Percentiles rank a stretch among this genome's conserved stretches.
Evolutionary conservation across 2,888 invertebrate genomes (phyloP).

Genomic region (Chydorus sphaericus): DNA sequence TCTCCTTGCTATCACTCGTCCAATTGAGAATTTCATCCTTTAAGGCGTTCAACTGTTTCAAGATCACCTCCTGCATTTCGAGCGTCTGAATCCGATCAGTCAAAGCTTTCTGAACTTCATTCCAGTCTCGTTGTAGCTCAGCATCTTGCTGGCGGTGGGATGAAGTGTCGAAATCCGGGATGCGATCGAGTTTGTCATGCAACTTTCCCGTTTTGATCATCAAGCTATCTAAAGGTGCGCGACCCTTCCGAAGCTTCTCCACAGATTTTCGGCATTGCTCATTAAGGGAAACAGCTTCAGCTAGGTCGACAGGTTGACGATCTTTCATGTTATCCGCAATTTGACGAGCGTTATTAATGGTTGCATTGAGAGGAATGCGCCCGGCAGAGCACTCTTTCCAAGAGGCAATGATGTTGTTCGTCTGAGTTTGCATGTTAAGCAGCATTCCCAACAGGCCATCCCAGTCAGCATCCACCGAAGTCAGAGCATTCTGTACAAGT

Average conservation of each 20-base stretch:
- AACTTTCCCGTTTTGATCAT: slow-evolving; percentile 58
- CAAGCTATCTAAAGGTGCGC: slow-evolving; percentile 58
- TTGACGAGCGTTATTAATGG: slow-evolving; percentile 52
- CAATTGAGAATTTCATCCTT: slow-evolving; percentile 69
- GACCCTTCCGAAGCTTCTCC: slow-evolving; percentile 58
- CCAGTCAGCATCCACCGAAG: slow-evolving; percentile 64
- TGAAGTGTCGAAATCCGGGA: slow-evolving; percentile 47
- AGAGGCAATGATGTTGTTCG: slow-evolving; percentile 52
- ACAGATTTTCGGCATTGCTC: slow-evolving; percentile 62
- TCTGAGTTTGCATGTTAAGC: slow-evolving; percentile 55
- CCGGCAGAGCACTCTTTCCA: slow-evolving; percentile 60
- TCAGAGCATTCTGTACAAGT: slow-evolving; percentile 59
- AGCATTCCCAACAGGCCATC: slow-evolving; percentile 61
- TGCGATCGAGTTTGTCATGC: slow-evolving; percentile 48
- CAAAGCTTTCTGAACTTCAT: slow-evolving; percentile 38
- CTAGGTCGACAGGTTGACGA: slow-evolving; percentile 48
- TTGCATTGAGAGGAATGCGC: slow-evolving; percentile 50
- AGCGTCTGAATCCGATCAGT: slow-evolving; percentile 59
- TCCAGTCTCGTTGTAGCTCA: slow-evolving; percentile 22
- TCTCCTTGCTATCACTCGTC: slow-evolving; percentile 66
- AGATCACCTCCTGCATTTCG: slow-evolving; percentile 79
- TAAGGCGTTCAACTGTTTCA: slow-evolving; percentile 79
- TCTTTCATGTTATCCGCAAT: slow-evolving; percentile 46
- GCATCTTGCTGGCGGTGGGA: slow-evolving; percentile 27
- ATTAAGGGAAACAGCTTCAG: slow-evolving; percentile 22